Conservation (phyloP, 2,113 vertebrate species). For the Atherinomorus stipes region DNA sequence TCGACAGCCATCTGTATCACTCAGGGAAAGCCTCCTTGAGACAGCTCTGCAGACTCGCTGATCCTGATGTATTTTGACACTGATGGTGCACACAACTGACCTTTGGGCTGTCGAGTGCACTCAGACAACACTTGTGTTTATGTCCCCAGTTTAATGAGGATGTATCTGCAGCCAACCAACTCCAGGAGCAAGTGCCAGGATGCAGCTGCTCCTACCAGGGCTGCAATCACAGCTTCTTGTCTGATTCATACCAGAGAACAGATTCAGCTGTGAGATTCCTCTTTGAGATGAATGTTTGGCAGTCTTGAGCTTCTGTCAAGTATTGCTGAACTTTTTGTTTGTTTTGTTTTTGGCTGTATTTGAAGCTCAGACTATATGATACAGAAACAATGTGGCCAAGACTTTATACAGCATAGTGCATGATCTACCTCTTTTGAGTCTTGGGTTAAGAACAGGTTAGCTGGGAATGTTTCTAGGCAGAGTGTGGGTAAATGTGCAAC, state of each 20-base stretch:
- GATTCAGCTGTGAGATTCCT: slow-evolving; percentile 29
- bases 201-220: slow-evolving; percentile 85
- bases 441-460: no score
- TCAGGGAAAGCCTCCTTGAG: slow-evolving; percentile 52
- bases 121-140: slow-evolving; percentile 84
- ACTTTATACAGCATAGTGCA: no score
- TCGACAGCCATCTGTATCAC: slow-evolving; percentile 61
- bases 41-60: slow-evolving; percentile 63
- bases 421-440: no score
- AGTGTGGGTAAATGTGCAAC: no score
- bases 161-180: slow-evolving; percentile 79
- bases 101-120: slow-evolving; percentile 82
- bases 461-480: no score
- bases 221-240: slow-evolving; percentile 85
- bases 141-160: slow-evolving; percentile 84
- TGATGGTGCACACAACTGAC: slow-evolving; percentile 81
- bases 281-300: slow-evolving; percentile 1
- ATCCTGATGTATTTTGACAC: slow-evolving; percentile 80
- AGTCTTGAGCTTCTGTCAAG: background rate
- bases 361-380: background rate
- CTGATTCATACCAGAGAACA: slow-evolving; percentile 58
- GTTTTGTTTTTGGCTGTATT: background rate
- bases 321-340: background rate
- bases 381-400: no score
- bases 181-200: slow-evolving; percentile 76